These are phyloP conservation scores for Callimorpha dominula DNA, from an alignment of 2,888 invertebrate genomes.

Conservation along the genomic window DNA sequence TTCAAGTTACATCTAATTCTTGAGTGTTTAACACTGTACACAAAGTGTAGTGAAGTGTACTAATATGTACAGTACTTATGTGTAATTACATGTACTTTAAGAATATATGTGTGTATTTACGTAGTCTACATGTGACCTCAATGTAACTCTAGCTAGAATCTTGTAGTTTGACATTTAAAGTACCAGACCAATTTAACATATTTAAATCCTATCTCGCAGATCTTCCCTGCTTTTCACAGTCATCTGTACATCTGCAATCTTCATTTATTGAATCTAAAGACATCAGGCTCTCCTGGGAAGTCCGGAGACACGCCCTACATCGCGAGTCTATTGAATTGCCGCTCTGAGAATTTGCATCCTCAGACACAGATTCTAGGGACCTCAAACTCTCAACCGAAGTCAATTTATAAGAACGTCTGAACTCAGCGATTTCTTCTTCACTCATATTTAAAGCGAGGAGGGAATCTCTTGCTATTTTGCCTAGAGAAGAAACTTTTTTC, in stretches of 20 bases:
- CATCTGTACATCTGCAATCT: conserved; percentile 73
- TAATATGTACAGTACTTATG: not conserved
- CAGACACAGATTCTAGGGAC: conserved; percentile 81
- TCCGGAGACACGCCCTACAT: conserved; percentile 74
- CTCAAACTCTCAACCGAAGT: conserved; percentile 80
- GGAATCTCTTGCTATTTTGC: conserved; percentile 82
- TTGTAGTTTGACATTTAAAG: not conserved
- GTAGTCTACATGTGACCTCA: not conserved
- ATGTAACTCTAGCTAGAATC: not conserved
- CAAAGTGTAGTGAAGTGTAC: not conserved
- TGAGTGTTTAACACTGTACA: not conserved
- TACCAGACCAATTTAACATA: conserved; percentile 24
- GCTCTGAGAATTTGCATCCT: conserved; percentile 79
- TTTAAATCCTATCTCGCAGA: conserved; percentile 64
- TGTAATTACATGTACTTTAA: not conserved
- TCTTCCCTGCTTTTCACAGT: conserved; percentile 68
- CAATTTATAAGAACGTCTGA: conserved; percentile 76
- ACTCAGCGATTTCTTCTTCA: conserved; percentile 81
- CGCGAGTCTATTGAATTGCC: conserved; percentile 79
- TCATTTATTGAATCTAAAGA: conserved; percentile 81
- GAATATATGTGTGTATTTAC: not conserved
- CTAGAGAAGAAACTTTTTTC: conserved; percentile 78
- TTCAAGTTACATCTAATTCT: not conserved
- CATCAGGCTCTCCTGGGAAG: conserved; percentile 81
- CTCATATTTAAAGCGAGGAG: conserved; percentile 81